Base-by-base conservation (phyloP, 2,797 vertebrate genomes). In the Tauraco hartlaubi region DNA sequence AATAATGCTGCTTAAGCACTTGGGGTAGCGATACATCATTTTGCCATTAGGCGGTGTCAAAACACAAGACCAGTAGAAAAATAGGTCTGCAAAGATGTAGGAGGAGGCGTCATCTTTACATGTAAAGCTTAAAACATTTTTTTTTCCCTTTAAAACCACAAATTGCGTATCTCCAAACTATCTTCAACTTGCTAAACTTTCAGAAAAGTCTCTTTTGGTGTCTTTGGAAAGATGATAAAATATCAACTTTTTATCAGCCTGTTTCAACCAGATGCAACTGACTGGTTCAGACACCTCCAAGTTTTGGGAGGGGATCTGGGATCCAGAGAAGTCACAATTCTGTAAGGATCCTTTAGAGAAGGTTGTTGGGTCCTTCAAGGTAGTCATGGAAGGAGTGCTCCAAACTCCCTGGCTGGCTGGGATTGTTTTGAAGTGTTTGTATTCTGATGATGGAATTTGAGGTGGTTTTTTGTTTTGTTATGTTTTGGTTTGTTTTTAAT, bases 1-100 rank as follows among this genome's bases (percentile, higher is more conserved):
- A 83, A 29, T 74, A 77, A 74, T 58, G 85, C 91, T 88, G 82
- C 59, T 82, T 85, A 79, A 91, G 78, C 48, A 33, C 79, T 88
- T 59, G 48, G 33, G 58, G 55, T 80, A 90, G 69, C 11, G 19
- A 49, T 85, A 29, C 33, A 41, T 83, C 11, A 15, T 69, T 88
- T 84, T 75, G 62, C 89, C 55, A 21, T 64, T 68, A 86, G 92
- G 91, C 17, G 54, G 63, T 68, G 71, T 91, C 67, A 86, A 41
- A 85, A 58, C 63, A 90, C 63, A 93, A 77, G 62, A 90, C 77
- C 76, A 55, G 71, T 82, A 52, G 52, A 90, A 83, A 72, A 84
- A 49, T 0, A 84, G 54, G 48, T 77, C 54, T 88, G 75, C 80
- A 62, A 51, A 49, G 67, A 77, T 33, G 26, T 59, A 78, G 71